Evolutionary conservation across 2,797 vertebrate genomes (phyloP).

Genomic region (Sparidentex hasta): DNA sequence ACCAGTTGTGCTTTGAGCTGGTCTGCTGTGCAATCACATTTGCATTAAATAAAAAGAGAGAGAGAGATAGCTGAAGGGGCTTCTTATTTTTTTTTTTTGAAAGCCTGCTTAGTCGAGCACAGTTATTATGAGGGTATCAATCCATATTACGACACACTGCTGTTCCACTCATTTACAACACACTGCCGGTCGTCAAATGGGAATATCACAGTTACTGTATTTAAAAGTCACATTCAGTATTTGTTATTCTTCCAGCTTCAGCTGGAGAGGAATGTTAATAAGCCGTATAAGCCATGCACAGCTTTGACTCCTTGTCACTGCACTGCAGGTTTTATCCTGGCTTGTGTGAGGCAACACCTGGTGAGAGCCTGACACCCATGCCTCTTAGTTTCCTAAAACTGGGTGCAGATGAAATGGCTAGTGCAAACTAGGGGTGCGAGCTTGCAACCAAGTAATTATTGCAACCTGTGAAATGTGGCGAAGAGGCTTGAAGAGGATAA

Average conservation of each 20-base stretch:
- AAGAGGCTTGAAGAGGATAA: conserved; percentile 9
- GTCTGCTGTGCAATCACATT: conserved; percentile 66
- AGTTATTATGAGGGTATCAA: conserved; percentile 78
- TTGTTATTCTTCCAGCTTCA: conserved; percentile 63
- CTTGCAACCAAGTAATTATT: conserved; percentile 23
- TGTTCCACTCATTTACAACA: conserved; percentile 73
- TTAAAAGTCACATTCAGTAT: conserved; percentile 74
- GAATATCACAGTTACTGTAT: conserved; percentile 72
- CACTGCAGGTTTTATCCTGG: conserved; percentile 61
- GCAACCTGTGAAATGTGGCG: conserved; percentile 20
- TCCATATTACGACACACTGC: conserved; percentile 75
- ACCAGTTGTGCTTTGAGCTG: conserved; percentile 65
- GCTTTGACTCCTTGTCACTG: conserved; percentile 57
- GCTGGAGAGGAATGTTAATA: conserved; percentile 70
- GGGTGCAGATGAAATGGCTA: conserved; percentile 18
- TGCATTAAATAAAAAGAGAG: conserved; percentile 70
- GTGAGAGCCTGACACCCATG: conserved; percentile 41
- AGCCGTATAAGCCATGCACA: conserved; percentile 52
- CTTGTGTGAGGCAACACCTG: conserved; percentile 31
- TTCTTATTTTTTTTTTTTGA: conserved; percentile 46
- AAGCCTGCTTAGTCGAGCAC: conserved; percentile 64
- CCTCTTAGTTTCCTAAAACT: conserved; percentile 47
- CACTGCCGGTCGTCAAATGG: conserved; percentile 52
- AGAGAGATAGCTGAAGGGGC: conserved; percentile 69
- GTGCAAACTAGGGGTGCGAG: not conserved